These are phyloP conservation scores for Phataginus tricuspis DNA, from an alignment of 2,797 vertebrate species.

Conservation along the genomic window DNA sequence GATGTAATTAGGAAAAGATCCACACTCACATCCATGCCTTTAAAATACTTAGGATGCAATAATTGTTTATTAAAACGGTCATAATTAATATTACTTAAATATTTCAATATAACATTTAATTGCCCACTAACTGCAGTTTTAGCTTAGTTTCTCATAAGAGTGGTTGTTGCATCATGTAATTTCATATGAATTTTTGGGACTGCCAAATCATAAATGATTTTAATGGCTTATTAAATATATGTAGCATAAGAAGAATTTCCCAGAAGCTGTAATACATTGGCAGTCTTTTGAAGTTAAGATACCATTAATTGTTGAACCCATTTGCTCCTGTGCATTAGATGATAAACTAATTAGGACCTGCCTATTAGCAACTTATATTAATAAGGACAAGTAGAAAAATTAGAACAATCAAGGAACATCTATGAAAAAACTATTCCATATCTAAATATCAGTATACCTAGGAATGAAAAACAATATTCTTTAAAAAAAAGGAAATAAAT, in stretches of 20 bases:
- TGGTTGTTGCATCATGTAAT: neutral
- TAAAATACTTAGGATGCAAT: neutral
- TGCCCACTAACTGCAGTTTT: neutral
- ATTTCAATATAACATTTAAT: constrained; percentile 44
- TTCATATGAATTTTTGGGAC: neutral
- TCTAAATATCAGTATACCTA: neutral
- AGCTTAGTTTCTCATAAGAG: neutral
- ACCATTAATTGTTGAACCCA: neutral
- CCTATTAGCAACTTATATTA: neutral
- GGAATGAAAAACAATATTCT: neutral
- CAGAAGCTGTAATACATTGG: neutral
- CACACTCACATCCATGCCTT: neutral
- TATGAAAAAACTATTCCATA: neutral
- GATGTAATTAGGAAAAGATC: neutral
- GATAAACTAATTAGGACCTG: neutral
- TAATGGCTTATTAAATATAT: neutral
- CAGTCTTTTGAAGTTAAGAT: neutral
- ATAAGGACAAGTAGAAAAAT: neutral
- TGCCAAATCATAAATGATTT: neutral
- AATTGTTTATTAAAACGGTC: neutral
- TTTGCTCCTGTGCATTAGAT: neutral
- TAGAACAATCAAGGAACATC: neutral
- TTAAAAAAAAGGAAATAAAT: neutral
- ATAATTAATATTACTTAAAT: neutral
- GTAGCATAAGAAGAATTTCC: neutral